Evolutionary conservation across 2,113 vertebrate species (phyloP).

Genomic region (Rhinolophus ferrumequinum): DNA sequence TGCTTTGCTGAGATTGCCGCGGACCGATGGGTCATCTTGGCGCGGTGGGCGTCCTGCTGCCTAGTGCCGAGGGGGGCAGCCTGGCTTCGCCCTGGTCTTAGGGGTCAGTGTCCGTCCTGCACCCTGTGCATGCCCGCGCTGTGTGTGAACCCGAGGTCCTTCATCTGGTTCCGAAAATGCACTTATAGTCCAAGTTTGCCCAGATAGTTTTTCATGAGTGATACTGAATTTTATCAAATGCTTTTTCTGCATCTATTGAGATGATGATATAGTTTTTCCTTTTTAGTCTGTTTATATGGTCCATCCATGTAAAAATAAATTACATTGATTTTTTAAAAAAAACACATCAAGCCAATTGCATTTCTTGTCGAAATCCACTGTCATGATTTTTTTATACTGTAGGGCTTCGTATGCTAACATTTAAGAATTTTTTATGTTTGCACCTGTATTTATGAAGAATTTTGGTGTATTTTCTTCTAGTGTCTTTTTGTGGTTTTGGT

Average conservation of each 20-base stretch:
- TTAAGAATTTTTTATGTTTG: not conserved
- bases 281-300: not conserved
- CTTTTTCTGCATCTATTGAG: not conserved
- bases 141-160: not conserved
- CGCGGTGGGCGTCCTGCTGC: not conserved
- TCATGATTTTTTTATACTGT: not conserved
- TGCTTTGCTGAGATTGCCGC: not conserved
- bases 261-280: not conserved
- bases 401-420: not conserved
- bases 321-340: not conserved
- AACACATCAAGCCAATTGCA: not conserved
- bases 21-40: not conserved
- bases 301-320: not conserved
- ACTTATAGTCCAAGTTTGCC: not conserved
- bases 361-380: not conserved
- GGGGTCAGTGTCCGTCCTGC: not conserved
- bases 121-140: not conserved
- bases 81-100: not conserved
- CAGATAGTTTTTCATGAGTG: not conserved
- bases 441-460: not conserved
- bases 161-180: not conserved
- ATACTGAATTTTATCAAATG: not conserved
- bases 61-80: not conserved
- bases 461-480: not conserved
- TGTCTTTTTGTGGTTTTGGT: not conserved